phyloP scores from a whole-genome alignment of 1,140 invertebrate species.

The Zophobas atratus region DNA sequence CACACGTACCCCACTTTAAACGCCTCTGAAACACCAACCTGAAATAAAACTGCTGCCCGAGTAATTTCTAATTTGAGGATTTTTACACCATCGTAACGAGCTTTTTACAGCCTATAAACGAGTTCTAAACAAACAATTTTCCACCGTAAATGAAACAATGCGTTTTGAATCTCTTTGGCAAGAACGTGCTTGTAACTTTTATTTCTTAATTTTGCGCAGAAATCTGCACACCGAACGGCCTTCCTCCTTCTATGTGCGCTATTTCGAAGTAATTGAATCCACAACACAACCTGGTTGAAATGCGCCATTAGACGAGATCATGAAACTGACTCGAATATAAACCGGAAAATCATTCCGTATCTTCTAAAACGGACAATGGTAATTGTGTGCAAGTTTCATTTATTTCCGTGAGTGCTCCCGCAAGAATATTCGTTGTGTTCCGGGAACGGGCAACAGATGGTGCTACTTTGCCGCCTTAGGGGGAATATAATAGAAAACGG shows the following conservation, averaged over 20 bases:
- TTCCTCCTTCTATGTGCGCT: conserved; percentile 17
- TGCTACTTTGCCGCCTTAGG: neutral
- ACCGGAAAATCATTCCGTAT: conserved; percentile 19
- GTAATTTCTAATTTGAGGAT: conserved; percentile 25
- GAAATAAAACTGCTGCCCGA: neutral
- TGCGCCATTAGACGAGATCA: conserved; percentile 43
- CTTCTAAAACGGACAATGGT: conserved; percentile 16
- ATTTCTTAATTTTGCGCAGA: neutral
- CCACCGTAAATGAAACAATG: conserved; percentile 1
- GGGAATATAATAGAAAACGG: too few relatives aligned
- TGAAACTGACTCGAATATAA: conserved; percentile 44
- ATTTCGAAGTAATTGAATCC: conserved; percentile 44
- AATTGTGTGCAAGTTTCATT: conserved; percentile 25
- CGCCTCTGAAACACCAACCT: too few relatives aligned
- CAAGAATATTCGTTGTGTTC: conserved; percentile 12
- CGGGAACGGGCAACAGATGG: neutral
- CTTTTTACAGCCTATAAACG: conserved; percentile 25
- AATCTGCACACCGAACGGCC: conserved; percentile 8
- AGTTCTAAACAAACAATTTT: conserved; percentile 30
- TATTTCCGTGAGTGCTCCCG: conserved; percentile 26
- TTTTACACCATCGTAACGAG: conserved; percentile 24
- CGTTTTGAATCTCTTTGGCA: conserved; percentile 16
- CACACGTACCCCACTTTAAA: too few relatives aligned
- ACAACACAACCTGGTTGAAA: conserved; percentile 21
- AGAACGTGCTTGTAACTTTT: conserved; percentile 5